phyloP scores from a whole-genome alignment of 2,797 vertebrate genomes.

The Schizopygopsis pylzovi region DNA sequence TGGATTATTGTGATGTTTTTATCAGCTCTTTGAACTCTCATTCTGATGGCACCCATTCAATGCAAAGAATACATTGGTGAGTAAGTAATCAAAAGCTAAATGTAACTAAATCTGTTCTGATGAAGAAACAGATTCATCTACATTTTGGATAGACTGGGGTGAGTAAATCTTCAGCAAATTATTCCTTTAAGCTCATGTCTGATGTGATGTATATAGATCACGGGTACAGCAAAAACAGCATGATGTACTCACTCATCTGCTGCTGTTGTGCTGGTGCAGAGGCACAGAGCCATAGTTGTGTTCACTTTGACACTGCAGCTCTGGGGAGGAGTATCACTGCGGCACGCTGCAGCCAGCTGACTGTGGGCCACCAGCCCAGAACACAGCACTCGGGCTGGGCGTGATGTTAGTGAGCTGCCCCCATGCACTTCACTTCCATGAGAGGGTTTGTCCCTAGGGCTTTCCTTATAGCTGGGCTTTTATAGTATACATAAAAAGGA shows the following conservation, averaged over 20 bases:
- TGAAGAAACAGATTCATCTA: not conserved
- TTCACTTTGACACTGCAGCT: constrained; percentile 36
- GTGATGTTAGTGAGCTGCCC: not conserved
- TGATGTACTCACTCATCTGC: not conserved
- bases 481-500: constrained; percentile 6
- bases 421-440: constrained; percentile 15
- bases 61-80: not conserved
- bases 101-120: not conserved
- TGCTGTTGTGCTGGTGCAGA: constrained; percentile 22
- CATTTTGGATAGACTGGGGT: not conserved
- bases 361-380: constrained; percentile 28
- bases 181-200: not conserved
- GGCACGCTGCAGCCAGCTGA: constrained; percentile 56
- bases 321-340: constrained; percentile 45
- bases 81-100: not conserved
- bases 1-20: not conserved
- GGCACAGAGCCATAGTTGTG: constrained; percentile 31
- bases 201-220: not conserved
- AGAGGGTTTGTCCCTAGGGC: constrained; percentile 23
- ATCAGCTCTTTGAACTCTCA: not conserved
- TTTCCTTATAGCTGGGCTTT: constrained; percentile 30
- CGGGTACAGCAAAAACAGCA: constrained; percentile 9
- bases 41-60: not conserved
- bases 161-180: not conserved
- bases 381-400: not conserved